phyloP scores from a whole-genome alignment of 2,113 vertebrate species.

The Porphyrio hochstetteri region DNA sequence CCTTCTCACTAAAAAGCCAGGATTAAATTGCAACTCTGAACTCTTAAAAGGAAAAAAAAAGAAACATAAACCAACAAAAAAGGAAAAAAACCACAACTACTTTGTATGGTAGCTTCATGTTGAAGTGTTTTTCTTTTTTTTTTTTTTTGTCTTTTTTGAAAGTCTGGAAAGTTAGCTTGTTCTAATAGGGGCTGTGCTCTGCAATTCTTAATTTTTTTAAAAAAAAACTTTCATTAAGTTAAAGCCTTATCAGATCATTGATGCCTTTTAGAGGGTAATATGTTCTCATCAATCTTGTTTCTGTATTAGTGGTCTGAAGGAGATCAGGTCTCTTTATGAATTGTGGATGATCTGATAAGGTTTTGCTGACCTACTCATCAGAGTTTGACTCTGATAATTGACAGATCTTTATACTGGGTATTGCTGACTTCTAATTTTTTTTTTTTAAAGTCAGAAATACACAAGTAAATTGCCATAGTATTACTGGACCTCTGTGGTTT shows the following conservation, averaged over 20 bases:
- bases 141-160: conserved; percentile 70
- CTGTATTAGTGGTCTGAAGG: conserved; percentile 62
- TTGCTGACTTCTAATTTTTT: conserved; percentile 75
- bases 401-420: conserved; percentile 73
- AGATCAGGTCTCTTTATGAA: conserved; percentile 61
- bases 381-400: conserved; percentile 75
- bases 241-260: conserved; percentile 81
- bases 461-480: conserved; percentile 74
- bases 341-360: conserved; percentile 78
- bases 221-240: conserved; percentile 59
- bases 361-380: conserved; percentile 72
- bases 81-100: conserved; percentile 63
- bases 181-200: conserved; percentile 88
- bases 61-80: background rate
- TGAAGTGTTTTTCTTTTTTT: conserved; percentile 80
- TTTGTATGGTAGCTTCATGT: conserved; percentile 94
- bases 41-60: conserved; percentile 73
- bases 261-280: conserved; percentile 61
- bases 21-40: conserved; percentile 86
- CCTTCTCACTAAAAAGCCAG: conserved; percentile 94
- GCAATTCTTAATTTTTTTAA: conserved; percentile 66
- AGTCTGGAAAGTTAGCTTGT: conserved; percentile 83
- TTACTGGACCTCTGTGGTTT: conserved; percentile 76
- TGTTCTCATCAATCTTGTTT: conserved; percentile 67
- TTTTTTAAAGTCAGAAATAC: conserved; percentile 70